Conservation (phyloP, 2,797 vertebrate genomes). For the Rhinatrema bivittatum region DNA sequence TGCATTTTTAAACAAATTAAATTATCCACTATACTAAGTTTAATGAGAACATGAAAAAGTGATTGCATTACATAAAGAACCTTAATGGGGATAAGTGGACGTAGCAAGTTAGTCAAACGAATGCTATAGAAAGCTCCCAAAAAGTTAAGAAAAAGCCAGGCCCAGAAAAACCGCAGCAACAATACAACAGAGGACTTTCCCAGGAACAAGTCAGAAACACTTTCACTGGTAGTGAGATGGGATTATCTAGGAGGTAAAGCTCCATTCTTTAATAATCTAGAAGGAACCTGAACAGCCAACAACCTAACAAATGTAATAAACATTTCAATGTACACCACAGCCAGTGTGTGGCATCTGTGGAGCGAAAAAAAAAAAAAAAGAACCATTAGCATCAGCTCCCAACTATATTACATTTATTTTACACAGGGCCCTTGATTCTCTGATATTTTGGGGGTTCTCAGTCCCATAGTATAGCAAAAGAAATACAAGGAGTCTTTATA, state of each 20-base stretch:
- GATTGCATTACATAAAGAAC: slow-evolving; percentile 29
- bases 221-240: slow-evolving; percentile 21
- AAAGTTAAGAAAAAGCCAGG: slow-evolving; percentile 21
- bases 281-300: too few species aligned
- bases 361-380: too few species aligned
- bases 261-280: too few species aligned
- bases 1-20: slow-evolving; percentile 21
- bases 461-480: too few species aligned
- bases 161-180: slow-evolving; percentile 49
- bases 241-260: slow-evolving; percentile 22
- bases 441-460: too few species aligned
- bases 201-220: slow-evolving; percentile 63
- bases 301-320: too few species aligned
- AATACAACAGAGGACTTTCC: slow-evolving; percentile 66
- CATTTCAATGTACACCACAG: too few species aligned
- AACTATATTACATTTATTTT: too few species aligned
- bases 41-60: slow-evolving; percentile 1
- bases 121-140: slow-evolving; percentile 48
- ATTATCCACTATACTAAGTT: slow-evolving; percentile 22
- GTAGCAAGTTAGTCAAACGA: slow-evolving; percentile 48
- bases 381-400: too few species aligned
- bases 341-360: too few species aligned
- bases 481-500: too few species aligned
- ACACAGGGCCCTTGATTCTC: too few species aligned
- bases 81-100: slow-evolving; percentile 55